phyloP scores from a whole-genome alignment of 2,888 invertebrate species.

The Frankliniella fusca region DNA sequence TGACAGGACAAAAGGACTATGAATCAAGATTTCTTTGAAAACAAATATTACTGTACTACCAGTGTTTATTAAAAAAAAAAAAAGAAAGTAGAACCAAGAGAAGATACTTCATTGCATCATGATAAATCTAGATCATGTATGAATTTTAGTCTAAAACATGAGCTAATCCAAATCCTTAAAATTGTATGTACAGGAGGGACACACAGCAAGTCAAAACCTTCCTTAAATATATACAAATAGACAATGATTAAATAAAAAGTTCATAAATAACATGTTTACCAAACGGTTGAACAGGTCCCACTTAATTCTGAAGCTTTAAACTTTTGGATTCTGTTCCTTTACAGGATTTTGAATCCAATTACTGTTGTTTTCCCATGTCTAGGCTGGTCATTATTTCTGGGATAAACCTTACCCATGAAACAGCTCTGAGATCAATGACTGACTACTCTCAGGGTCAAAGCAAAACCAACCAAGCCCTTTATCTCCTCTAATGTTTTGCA shows the following conservation, averaged over 20 bases:
- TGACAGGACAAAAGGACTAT: constrained; percentile 1
- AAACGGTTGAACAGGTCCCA: not conserved
- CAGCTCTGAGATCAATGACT: constrained; percentile 16
- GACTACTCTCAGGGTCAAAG: not conserved
- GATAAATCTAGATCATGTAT: constrained; percentile 8
- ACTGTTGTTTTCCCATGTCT: not conserved
- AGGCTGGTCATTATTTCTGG: not conserved
- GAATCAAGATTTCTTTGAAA: not conserved
- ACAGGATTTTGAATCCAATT: not conserved
- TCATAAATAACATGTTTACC: constrained; percentile 1
- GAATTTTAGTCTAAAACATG: not conserved
- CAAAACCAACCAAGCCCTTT: constrained; percentile 8
- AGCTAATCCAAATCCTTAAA: not conserved
- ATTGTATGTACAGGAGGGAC: constrained; percentile 12
- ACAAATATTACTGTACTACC: constrained; percentile 7
- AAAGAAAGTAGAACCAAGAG: constrained; percentile 21
- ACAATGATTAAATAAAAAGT: not conserved
- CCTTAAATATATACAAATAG: constrained; percentile 2
- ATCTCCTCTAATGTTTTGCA: no score
- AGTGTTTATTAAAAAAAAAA: constrained; percentile 17
- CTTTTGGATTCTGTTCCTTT: not conserved
- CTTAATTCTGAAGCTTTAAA: no score
- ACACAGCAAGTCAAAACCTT: constrained; percentile 1
- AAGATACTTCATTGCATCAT: constrained; percentile 9
- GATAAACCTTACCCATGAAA: not conserved